phyloP scores from a whole-genome alignment of 2,797 vertebrate species.

The Cygnus olor region DNA sequence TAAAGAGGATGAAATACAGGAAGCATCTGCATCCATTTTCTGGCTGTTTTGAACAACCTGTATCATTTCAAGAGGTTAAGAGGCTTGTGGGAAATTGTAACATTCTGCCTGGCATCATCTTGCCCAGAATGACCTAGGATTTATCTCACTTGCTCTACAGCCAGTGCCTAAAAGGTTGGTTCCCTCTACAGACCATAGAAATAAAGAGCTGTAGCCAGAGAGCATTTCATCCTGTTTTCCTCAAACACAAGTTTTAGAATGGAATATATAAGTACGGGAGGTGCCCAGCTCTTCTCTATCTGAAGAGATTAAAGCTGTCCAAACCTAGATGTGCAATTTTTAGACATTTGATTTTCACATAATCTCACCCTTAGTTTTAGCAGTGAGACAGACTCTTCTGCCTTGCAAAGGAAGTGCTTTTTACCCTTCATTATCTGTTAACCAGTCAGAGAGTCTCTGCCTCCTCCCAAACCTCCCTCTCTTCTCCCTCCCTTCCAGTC shows the following conservation, averaged over 20 bases:
- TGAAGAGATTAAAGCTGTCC: not conserved
- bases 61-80: not conserved
- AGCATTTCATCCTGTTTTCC: not conserved
- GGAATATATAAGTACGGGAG: not conserved
- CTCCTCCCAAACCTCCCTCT: not conserved
- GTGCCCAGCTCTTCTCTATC: not conserved
- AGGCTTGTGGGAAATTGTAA: not conserved
- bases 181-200: not conserved
- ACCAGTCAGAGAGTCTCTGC: not conserved
- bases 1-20: not conserved
- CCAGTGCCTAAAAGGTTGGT: not conserved
- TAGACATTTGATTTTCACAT: not conserved
- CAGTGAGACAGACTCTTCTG: not conserved
- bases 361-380: not conserved
- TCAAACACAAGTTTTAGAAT: not conserved
- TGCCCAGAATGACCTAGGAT: not conserved
- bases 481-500: not conserved
- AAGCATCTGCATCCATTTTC: not conserved
- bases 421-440: not conserved
- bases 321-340: not conserved
- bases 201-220: not conserved
- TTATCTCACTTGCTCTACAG: not conserved
- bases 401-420: not conserved
- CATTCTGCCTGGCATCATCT: not conserved
- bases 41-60: not conserved